Conservation (phyloP, 64 coral and sea anemone genomes). For the Montipora sp. region DNA sequence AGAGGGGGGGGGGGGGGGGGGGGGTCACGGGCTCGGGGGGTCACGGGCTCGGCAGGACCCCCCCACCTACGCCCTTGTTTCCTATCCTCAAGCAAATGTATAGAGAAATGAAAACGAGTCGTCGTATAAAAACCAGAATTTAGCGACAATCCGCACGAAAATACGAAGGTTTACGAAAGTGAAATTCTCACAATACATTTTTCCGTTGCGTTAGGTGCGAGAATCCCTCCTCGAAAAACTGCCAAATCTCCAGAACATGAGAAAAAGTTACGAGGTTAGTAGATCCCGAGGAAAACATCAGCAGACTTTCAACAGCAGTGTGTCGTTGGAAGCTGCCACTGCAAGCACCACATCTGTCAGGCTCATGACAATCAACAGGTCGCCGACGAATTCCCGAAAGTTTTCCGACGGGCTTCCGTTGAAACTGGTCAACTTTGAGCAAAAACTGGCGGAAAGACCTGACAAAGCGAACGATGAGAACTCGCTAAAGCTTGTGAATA, state of each 20-base stretch:
- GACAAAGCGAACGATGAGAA: background rate
- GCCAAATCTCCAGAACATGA: background rate
- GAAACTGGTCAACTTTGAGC: slow-evolving; percentile 12
- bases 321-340: slow-evolving; percentile 4
- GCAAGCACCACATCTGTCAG: slow-evolving; percentile 2
- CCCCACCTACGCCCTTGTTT: too few species aligned
- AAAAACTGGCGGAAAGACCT: background rate
- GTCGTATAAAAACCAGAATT: too few species aligned
- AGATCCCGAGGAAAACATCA: background rate
- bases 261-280: background rate
- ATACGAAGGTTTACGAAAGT: background rate
- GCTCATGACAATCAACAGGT: slow-evolving; percentile 22
- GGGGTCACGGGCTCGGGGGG: too few species aligned
- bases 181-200: background rate
- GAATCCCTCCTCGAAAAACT: slow-evolving; percentile 18
- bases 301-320: background rate
- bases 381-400: slow-evolving; percentile 1
- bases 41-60: too few species aligned
- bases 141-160: background rate
- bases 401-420: background rate
- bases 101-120: too few species aligned
- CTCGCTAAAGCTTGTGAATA: background rate
- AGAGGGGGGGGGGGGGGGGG: too few species aligned
- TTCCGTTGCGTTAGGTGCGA: background rate
- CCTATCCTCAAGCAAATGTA: too few species aligned